These are phyloP conservation scores for Mercenaria mercenaria DNA, from an alignment of 1,140 invertebrate species.

Conservation along the genomic window DNA sequence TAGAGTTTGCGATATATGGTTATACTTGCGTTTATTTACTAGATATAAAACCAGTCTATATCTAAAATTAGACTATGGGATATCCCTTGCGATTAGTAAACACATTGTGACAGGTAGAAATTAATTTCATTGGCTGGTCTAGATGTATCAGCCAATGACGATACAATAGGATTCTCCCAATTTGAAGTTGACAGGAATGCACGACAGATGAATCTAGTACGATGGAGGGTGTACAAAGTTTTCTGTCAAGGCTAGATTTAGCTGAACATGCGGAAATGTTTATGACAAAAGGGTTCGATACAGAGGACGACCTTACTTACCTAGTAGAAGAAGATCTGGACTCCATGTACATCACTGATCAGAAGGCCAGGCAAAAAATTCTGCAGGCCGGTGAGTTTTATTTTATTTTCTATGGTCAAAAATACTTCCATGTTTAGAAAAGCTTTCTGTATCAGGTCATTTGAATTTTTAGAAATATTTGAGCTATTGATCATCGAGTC, in stretches of 20 bases:
- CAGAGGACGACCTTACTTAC: slow-evolving; percentile 76
- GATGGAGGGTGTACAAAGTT: slow-evolving; percentile 76
- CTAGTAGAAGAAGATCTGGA: slow-evolving; percentile 77
- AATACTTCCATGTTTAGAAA: too few species aligned
- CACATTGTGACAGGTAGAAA: neutral
- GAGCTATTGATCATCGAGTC: too few species aligned
- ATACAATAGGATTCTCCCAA: neutral
- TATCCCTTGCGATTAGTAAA: neutral
- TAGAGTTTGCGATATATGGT: too few species aligned
- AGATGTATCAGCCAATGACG: neutral
- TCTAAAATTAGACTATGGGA: neutral
- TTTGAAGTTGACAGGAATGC: neutral
- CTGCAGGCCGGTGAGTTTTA: slow-evolving; percentile 72
- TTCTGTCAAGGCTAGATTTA: slow-evolving; percentile 78
- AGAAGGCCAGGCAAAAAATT: slow-evolving; percentile 69
- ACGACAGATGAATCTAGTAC: slow-evolving; percentile 50
- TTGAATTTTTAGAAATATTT: too few species aligned
- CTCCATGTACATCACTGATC: slow-evolving; percentile 75
- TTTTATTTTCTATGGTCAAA: too few species aligned
- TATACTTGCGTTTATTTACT: neutral
- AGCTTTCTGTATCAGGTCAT: too few species aligned
- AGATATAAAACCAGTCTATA: neutral
- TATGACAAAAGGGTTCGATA: slow-evolving; percentile 80
- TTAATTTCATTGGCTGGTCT: neutral
- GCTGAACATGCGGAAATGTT: slow-evolving; percentile 80